phyloP scores from a whole-genome alignment of 1,140 invertebrate genomes.

The Magallana ariakensis region DNA sequence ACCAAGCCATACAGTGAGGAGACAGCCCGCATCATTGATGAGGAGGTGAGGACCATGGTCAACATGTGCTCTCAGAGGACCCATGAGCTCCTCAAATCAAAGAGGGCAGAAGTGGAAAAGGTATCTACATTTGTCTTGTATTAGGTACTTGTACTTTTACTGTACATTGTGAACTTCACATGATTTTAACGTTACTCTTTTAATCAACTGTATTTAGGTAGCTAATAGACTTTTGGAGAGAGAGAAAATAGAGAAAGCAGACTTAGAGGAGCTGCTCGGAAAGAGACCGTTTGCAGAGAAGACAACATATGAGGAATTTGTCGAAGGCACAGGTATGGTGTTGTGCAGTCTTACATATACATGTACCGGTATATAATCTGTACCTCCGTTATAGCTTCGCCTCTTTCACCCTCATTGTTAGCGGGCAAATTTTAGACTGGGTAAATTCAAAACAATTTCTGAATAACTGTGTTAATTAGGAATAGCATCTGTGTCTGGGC shows the following conservation, averaged over 20 bases:
- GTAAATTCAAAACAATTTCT: no score
- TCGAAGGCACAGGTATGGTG: constrained; percentile 93
- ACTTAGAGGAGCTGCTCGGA: constrained; percentile 98
- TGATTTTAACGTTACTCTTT: not conserved
- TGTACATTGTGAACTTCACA: not conserved
- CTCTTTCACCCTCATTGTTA: no score
- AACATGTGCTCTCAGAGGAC: constrained; percentile 90
- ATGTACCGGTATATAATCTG: no score
- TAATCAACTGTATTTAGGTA: constrained; percentile 83
- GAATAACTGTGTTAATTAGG: no score
- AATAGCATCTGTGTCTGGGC: no score
- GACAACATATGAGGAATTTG: constrained; percentile 99
- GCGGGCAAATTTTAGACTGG: no score
- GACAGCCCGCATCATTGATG: constrained; percentile 97
- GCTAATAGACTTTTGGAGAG: constrained; percentile 95
- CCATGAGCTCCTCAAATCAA: constrained; percentile 88
- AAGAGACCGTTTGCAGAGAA: constrained; percentile 98
- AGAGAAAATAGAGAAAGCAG: constrained; percentile 96
- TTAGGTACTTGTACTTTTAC: not conserved
- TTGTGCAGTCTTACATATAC: no score
- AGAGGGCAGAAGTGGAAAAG: constrained; percentile 94
- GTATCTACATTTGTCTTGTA: constrained; percentile 78
- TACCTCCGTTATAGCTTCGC: no score
- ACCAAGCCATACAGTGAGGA: constrained; percentile 99
- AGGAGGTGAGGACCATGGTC: constrained; percentile 94